phyloP scores from a whole-genome alignment of 2,113 vertebrate genomes.

The Psilopogon haemacephalus region DNA sequence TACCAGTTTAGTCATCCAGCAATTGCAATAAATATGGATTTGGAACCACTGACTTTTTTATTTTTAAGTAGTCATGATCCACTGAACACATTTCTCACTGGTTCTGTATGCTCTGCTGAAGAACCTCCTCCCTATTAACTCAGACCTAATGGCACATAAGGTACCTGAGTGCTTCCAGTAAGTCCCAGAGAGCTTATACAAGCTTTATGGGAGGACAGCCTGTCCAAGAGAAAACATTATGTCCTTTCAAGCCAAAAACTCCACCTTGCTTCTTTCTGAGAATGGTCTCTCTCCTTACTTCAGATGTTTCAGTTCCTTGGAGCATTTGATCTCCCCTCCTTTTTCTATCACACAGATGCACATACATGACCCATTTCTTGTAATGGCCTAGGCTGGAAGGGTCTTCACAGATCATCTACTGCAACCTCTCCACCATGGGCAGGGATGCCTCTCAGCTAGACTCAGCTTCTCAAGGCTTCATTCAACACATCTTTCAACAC shows the following conservation, averaged over 20 bases:
- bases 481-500: no score
- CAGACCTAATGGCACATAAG: slow-evolving; percentile 19
- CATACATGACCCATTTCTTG: neutral
- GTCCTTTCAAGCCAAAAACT: slow-evolving; percentile 36
- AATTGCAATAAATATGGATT: slow-evolving; percentile 20
- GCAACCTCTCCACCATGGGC: no score
- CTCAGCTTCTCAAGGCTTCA: no score
- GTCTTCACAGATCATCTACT: no score
- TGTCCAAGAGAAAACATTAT: slow-evolving; percentile 41
- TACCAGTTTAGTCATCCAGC: slow-evolving; percentile 24
- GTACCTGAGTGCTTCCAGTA: neutral
- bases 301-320: neutral
- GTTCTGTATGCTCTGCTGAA: neutral
- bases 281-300: neutral
- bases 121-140: slow-evolving; percentile 41
- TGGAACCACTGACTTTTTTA: neutral
- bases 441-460: no score
- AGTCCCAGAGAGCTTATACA: slow-evolving; percentile 30
- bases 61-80: neutral
- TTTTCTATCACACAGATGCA: neutral
- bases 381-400: neutral
- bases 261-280: slow-evolving; percentile 4
- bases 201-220: slow-evolving; percentile 14
- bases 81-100: neutral
- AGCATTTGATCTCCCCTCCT: neutral